Conservation (phyloP, 2,888 invertebrate species). For the Notodonta ziczac region DNA sequence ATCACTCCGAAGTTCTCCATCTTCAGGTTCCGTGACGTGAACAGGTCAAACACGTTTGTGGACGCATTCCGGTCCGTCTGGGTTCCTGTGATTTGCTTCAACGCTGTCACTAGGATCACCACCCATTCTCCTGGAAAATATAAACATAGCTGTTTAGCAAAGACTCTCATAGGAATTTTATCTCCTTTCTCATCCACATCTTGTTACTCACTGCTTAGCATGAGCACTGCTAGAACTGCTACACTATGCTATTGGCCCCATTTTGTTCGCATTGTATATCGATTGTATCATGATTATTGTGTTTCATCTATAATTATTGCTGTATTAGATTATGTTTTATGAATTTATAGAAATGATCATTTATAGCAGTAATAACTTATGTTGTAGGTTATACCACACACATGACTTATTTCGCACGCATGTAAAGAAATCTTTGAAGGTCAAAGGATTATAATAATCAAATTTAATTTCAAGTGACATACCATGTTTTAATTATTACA, state of each 20-base stretch:
- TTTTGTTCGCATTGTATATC: too few species aligned
- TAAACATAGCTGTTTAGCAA: background rate
- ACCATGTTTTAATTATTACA: background rate
- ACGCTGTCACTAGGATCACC: conserved; percentile 85
- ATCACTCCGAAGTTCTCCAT: conserved; percentile 79
- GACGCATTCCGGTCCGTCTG: conserved; percentile 61
- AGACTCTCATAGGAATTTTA: too few species aligned
- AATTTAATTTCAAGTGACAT: background rate
- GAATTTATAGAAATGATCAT: too few species aligned
- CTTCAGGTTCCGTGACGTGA: conserved; percentile 78
- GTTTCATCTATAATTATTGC: too few species aligned
- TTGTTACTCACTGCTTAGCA: too few species aligned
- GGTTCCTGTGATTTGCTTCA: conserved; percentile 82
- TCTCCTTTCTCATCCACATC: too few species aligned
- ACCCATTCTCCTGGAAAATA: conserved; percentile 88
- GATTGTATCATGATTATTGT: too few species aligned
- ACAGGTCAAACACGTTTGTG: conserved; percentile 65
- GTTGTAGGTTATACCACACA: background rate
- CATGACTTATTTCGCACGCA: background rate
- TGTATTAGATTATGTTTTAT: too few species aligned
- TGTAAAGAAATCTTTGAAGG: background rate
- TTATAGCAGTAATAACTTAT: too few species aligned
- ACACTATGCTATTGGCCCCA: too few species aligned
- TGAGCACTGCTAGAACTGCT: too few species aligned
- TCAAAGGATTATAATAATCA: background rate